Conservation (phyloP, 2,888 invertebrate genomes). For the Pyrocoelia pectoralis region DNA sequence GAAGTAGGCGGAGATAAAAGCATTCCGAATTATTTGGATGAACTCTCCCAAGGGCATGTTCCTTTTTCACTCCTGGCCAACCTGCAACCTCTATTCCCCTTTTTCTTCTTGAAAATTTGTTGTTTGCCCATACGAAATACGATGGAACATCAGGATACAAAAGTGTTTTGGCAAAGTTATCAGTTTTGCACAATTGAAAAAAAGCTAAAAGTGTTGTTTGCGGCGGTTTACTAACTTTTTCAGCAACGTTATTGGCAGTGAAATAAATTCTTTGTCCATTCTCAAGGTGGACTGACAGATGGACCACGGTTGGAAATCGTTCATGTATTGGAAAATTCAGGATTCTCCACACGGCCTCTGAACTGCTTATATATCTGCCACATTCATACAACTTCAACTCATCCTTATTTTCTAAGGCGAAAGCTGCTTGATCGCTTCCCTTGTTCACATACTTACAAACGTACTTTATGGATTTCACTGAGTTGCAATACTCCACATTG, state of each 20-base stretch:
- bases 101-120: conserved; percentile 34
- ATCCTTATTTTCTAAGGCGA: conserved; percentile 25
- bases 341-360: conserved; percentile 47
- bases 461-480: conserved; percentile 46
- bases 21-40: conserved; percentile 30
- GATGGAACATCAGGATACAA: conserved; percentile 30
- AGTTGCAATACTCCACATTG: conserved; percentile 54
- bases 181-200: conserved; percentile 11
- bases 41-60: conserved; percentile 28
- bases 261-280: conserved; percentile 40
- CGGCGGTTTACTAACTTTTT: too few species aligned
- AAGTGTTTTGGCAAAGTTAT: conserved; percentile 31
- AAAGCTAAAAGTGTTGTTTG: conserved; percentile 32
- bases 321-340: conserved; percentile 45
- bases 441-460: conserved; percentile 38
- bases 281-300: conserved; percentile 42
- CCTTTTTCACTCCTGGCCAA: conserved; percentile 13
- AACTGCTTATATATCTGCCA: conserved; percentile 46
- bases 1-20: conserved; percentile 38
- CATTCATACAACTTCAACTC: conserved; percentile 43
- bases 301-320: conserved; percentile 45
- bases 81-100: conserved; percentile 25
- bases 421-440: conserved; percentile 39
- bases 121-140: conserved; percentile 32
- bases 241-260: not conserved